Evolutionary conservation across 2,797 vertebrate genomes (phyloP).

Genomic region (Cryptoblepharus egeriae): DNA sequence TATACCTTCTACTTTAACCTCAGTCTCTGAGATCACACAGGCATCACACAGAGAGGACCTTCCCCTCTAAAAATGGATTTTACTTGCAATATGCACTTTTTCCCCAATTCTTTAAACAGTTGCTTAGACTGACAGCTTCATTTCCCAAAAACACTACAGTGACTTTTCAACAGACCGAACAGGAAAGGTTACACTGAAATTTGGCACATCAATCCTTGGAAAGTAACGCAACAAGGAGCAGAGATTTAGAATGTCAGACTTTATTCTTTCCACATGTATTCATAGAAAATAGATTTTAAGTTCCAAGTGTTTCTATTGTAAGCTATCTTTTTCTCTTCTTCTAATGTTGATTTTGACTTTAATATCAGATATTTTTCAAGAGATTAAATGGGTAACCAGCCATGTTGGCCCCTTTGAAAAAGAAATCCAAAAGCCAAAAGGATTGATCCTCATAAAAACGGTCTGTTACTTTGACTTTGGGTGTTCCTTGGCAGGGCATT

Average conservation of each 20-base stretch:
- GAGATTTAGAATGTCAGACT: constrained; percentile 57
- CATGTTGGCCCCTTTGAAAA: no score
- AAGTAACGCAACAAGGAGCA: constrained; percentile 45
- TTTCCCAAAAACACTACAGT: constrained; percentile 44
- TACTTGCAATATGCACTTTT: no score
- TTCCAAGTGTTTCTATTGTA: constrained; percentile 62
- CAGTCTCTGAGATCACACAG: no score
- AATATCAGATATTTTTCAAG: constrained; percentile 42
- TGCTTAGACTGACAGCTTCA: constrained; percentile 37
- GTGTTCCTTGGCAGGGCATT: not conserved
- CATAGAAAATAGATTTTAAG: constrained; percentile 59
- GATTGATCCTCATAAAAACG: no score
- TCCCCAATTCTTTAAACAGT: constrained; percentile 52
- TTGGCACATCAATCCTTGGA: constrained; percentile 57
- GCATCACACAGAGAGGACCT: no score
- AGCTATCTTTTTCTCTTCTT: constrained; percentile 34
- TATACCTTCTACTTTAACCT: no score
- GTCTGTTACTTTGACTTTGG: no score
- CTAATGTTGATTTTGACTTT: constrained; percentile 39
- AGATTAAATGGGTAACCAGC: not conserved
- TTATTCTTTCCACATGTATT: constrained; percentile 71
- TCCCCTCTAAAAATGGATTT: no score
- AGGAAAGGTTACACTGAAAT: constrained; percentile 46
- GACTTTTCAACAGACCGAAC: constrained; percentile 54
- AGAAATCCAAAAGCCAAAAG: no score